Conservation (phyloP, 2,888 invertebrate genomes). For the Dolichopus griseipennis region DNA sequence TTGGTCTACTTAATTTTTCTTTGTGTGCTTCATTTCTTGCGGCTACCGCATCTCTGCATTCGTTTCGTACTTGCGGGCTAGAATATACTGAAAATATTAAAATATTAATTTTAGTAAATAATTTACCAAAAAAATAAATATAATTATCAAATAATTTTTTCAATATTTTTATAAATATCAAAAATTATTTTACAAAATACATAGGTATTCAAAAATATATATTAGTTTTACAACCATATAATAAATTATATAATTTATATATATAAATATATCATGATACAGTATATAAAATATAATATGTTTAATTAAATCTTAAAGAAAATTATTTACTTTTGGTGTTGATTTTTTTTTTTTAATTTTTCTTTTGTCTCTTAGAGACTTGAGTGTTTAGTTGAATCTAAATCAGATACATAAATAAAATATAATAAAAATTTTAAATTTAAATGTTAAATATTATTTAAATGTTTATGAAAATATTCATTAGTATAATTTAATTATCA, state of each 20-base stretch:
- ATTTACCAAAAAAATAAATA: too few relatives aligned
- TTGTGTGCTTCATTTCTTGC: too few relatives aligned
- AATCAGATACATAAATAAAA: not conserved
- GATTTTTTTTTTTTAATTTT: not conserved
- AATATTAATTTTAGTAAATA: too few relatives aligned
- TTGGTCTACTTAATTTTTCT: too few relatives aligned
- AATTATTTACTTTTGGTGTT: constrained; percentile 6
- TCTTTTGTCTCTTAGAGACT: constrained; percentile 1
- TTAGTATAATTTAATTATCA: not conserved
- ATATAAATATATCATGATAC: not conserved
- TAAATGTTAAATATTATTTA: not conserved
- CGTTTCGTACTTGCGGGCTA: too few relatives aligned
- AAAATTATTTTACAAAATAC: too few relatives aligned
- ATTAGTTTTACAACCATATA: too few relatives aligned
- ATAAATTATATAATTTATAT: not conserved
- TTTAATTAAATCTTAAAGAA: not conserved
- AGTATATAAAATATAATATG: not conserved
- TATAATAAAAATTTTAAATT: not conserved
- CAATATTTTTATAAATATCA: too few relatives aligned
- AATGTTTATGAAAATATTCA: not conserved
- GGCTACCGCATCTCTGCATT: too few relatives aligned
- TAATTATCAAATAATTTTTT: too few relatives aligned
- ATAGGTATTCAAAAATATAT: too few relatives aligned
- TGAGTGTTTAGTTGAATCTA: not conserved
- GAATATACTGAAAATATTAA: too few relatives aligned